Base-by-base conservation (phyloP, 2,888 invertebrate species). In the Amblyjoppa proteus region DNA sequence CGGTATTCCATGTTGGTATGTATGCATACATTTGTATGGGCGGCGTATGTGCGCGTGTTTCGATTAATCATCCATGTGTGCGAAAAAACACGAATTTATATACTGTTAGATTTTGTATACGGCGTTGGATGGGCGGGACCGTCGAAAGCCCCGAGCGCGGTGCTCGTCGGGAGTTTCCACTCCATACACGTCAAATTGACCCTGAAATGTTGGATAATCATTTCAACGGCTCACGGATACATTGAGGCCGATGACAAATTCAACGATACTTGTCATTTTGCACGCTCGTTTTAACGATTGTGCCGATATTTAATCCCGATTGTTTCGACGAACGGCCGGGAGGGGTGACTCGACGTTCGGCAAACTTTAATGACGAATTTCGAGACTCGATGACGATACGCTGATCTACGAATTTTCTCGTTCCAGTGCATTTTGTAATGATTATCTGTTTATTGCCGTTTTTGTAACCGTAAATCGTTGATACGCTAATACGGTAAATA, bases 201-300 rank as follows among this genome's bases (percentile, higher is more conserved):
- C 81, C 81, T 75, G 81, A 81, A 81, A 81, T 31, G 61, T 74
- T 45, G 74, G 41, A 81, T 81, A 74, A 74, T 77, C 66, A 77
- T 70, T 66, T 38, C 13, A 49, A 61, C 64, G 53, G 68, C 58
- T 51, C 13, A 31, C 61, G 31, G 31, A 61, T 11, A 31, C 58
- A 45, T n/a, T 49, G 58, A 31, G 45, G 11, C 45, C 28, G 61
- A 68, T 45, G 13, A 45, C 41, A 31, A 31, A 28, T 74, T 74
- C 74, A 58, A 74, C 45, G 41, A 74, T 74, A 73, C 74, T 74
- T n/a, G 38, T 38, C 38, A 2, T 61, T 41, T 28, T 45, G n/a
- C 49, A n/a, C 20, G 53, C 45, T 16, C n/a, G 53, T 53, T 53
- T 20, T 16, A 20, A 53, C 53, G 45, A 45, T 4, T 13, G 45